Conservation (phyloP, 2,113 vertebrate species). For the Antennarius striatus region DNA sequence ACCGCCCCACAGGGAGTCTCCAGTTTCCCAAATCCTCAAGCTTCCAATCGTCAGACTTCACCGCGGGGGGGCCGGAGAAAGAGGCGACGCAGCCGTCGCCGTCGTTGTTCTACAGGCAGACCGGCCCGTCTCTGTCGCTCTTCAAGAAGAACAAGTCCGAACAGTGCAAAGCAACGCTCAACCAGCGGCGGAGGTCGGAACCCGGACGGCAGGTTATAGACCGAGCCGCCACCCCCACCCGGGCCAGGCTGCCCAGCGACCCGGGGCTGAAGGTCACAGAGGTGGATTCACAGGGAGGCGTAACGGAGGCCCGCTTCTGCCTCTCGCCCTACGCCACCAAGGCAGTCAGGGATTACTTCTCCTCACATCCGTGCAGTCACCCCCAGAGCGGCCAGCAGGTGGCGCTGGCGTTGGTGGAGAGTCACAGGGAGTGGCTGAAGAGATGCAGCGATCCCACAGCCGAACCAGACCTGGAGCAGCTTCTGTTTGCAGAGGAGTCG, state of each 20-base stretch:
- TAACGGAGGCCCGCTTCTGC: conserved; percentile 55
- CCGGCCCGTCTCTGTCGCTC: conserved; percentile 52
- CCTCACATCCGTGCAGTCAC: conserved; percentile 62
- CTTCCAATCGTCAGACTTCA: conserved; percentile 43
- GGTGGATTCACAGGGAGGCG: conserved; percentile 27
- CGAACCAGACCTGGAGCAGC: conserved; percentile 82
- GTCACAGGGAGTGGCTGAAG: conserved; percentile 74
- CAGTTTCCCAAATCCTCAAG: conserved; percentile 44
- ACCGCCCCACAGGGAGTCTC: conserved; percentile 54
- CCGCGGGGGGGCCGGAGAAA: background rate
- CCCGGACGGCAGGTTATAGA: conserved; percentile 20
- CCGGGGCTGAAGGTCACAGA: conserved; percentile 57
- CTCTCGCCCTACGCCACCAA: conserved; percentile 71
- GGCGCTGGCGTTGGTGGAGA: conserved; percentile 71
- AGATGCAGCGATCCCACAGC: conserved; percentile 77
- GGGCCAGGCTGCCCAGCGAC: conserved; percentile 57
- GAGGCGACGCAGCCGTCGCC: conserved; percentile 40
- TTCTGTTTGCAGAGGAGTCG: conserved; percentile 83
- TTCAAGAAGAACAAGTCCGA: conserved; percentile 57
- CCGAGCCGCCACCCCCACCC: conserved; percentile 8
- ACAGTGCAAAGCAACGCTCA: background rate
- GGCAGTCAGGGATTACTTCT: conserved; percentile 69
- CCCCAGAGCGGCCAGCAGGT: conserved; percentile 73
- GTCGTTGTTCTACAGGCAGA: conserved; percentile 56
- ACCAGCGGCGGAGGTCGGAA: conserved; percentile 65